Base-by-base conservation (phyloP, 1,140 invertebrate genomes). In the Pseudachorutes palmiensis region DNA sequence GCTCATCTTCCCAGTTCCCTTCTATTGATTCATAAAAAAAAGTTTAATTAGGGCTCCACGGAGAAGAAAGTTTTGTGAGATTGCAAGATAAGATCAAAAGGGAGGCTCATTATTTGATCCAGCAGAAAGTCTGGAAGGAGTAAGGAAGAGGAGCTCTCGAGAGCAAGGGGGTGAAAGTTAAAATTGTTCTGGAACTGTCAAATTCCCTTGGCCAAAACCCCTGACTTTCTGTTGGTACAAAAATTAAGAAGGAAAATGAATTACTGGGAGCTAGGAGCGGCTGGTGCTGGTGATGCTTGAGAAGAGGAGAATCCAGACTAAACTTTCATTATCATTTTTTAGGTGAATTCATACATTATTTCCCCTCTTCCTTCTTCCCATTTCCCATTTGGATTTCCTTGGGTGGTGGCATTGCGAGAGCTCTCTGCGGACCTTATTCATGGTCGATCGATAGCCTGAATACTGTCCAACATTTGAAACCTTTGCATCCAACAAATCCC, bases 381-480 rank as follows among this genome's bases (percentile, higher is more conserved):
- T 45, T 45, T 45, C 36, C 36, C 9, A 45, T 12, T 45, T 45
- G 19, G 19, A 45, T 12, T 9, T 19, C 36, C 9, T 45, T 45
- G 9, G 9, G 36, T 12, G 19, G 19, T 12, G 9, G 36, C 9
- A 45, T 9, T 45, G 9, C 19, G 36, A 45, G 36, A 19, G 19
- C 36, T 12, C 9, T 45, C 9, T 9, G 19, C 19, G 36, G 36
- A 45, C 9, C 19, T 45, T 19, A 45, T 45, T 19, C 9, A 19
- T 9, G 19, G 36, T 12, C 19, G 36, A 9, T 45, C 9, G 36
- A 45, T 45, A 9, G 36, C n/a, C n/a, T n/a, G n/a, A n/a, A 45
- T 45, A 45, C 36, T 45, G 36, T 45, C 36, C 36, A 45, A 45
- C 36, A 45, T 45, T 45, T 45, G 36, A 45, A 45, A 45, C n/a